Evolutionary conservation across 2,797 vertebrate species (phyloP), one percentile per base, ranked within the genome.

Genomic region (Morus bassanus): DNA sequence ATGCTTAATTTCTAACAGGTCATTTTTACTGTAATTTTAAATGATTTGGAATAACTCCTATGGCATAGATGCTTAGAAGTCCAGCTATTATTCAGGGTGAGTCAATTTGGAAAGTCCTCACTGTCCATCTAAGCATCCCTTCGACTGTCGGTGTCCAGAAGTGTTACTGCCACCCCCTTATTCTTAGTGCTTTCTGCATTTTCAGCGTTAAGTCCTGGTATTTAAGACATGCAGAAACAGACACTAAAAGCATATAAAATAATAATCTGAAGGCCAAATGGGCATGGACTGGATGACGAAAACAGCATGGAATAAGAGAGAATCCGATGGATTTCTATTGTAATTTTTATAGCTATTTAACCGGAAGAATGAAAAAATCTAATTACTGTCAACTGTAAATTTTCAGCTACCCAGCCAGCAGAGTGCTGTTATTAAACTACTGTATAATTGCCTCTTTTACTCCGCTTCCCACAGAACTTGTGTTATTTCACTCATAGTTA

Each of bases 381-480:
- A 96, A 98, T 98, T 98, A 97, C 96, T 95, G 89, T 97, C 97
- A 98, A 96, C 95, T 80, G 37, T 87, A 97, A 95, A 89, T 96
- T 98, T 97, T 94, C 91, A 96, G 96, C 93, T 97, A 95, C 77
- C 88, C 83, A 97, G 95, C 92, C 89, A 96, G 94, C 79, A 97
- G 63, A 31, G 90, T 1, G 53, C 96, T 96, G 91, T 97, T 98
- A 98, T 98, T 97, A 98, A 98, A 96, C 92, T 95, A 94, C 93
- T 95, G 94, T 86, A 95, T 95, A 98, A 97, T 97, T 97, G 95
- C 90, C 78, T 97, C 91, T 90, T 96, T 96, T 89, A 95, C 93
- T 96, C 96, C n/a, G n/a, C 93, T 98, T 98, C 96, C 96, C 96
- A 97, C 97, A 89, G 97, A 97, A 97, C 97, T 97, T 97, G 96